phyloP scores from a whole-genome alignment of 2,888 invertebrate genomes.

The Labia minor region DNA sequence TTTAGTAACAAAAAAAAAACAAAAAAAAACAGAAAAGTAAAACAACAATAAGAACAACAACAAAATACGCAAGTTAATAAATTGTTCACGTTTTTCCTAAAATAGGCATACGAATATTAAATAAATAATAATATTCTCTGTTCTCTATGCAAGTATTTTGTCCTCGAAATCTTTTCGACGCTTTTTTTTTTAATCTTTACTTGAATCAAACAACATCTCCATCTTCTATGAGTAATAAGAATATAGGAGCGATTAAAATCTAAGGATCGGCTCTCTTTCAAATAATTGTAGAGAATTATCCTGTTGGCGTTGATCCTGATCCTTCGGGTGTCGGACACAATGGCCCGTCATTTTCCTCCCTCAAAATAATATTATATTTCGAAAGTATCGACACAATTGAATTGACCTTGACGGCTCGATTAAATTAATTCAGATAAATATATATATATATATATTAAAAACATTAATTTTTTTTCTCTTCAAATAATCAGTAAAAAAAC shows the following conservation, averaged over 20 bases:
- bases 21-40: conserved; percentile 30
- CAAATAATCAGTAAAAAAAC: conserved; percentile 4
- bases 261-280: conserved; percentile 13
- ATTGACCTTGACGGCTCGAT: background rate
- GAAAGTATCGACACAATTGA: background rate
- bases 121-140: conserved; percentile 2
- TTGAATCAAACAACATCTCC: background rate
- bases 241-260: conserved; percentile 8
- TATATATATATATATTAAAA: background rate
- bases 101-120: background rate
- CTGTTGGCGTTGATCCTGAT: conserved; percentile 13
- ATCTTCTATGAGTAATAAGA: background rate
- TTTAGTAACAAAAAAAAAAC: too few species aligned
- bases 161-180: background rate
- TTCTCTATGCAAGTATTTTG: background rate
- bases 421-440: background rate
- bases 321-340: conserved; percentile 13
- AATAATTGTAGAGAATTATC: conserved; percentile 13
- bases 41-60: conserved; percentile 23
- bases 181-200: background rate
- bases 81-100: background rate
- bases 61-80: background rate
- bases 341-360: conserved; percentile 4
- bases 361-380: conserved; percentile 13
- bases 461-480: conserved; percentile 13